phyloP scores from a whole-genome alignment of 2,113 vertebrate species.

The Plecotus auritus region DNA sequence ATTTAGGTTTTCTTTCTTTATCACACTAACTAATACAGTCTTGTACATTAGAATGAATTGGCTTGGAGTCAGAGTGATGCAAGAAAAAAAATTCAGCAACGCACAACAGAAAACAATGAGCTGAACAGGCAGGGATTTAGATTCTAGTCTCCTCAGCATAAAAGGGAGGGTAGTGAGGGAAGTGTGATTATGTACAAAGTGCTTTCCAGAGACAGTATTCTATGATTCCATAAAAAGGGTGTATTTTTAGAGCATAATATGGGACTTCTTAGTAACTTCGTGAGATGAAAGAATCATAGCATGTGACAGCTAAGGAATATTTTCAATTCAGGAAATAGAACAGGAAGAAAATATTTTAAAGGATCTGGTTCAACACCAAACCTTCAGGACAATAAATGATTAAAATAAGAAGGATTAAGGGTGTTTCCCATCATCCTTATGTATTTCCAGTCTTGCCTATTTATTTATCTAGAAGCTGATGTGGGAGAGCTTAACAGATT shows the following conservation, averaged over 20 bases:
- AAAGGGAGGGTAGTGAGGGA: background rate
- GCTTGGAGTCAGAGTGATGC: background rate
- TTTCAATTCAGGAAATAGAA: slow-evolving; percentile 35
- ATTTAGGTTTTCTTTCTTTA: slow-evolving; percentile 6
- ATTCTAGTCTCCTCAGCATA: background rate
- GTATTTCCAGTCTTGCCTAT: background rate
- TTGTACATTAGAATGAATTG: background rate
- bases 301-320: background rate
- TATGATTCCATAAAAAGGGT: background rate
- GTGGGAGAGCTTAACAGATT: background rate
- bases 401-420: background rate
- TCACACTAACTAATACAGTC: background rate
- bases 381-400: background rate
- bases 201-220: background rate
- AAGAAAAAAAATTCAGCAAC: background rate
- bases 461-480: background rate
- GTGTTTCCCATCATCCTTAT: background rate
- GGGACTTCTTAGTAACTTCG: background rate
- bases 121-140: background rate
- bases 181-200: background rate
- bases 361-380: background rate
- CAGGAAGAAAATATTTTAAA: slow-evolving; percentile 1
- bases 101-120: background rate
- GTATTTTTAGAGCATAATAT: background rate
- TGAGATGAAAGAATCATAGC: slow-evolving; percentile 12